Conservation (phyloP, 1,140 invertebrate species). For the Pseudobourletiella spinata region DNA sequence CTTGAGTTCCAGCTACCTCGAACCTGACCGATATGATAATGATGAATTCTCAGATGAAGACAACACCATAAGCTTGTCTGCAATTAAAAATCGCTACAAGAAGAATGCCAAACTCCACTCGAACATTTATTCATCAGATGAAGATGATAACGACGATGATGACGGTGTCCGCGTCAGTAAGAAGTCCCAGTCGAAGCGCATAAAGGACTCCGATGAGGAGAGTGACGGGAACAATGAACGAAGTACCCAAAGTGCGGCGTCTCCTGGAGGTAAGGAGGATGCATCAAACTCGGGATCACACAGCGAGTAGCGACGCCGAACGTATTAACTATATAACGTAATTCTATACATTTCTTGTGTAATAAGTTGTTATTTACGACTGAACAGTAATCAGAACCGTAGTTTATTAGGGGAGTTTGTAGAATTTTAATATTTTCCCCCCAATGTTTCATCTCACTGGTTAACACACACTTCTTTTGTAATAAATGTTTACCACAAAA, state of each 20-base stretch:
- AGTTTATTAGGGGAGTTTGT: no score
- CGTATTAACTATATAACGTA: no score
- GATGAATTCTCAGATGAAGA: slow-evolving; percentile 68
- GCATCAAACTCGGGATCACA: neutral
- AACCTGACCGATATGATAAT: slow-evolving; percentile 50
- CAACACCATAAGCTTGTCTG: slow-evolving; percentile 78
- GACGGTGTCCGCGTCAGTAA: slow-evolving; percentile 38
- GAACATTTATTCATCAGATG: slow-evolving; percentile 80
- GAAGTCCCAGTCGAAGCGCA: slow-evolving; percentile 44
- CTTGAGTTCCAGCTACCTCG: slow-evolving; percentile 53
- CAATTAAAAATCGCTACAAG: slow-evolving; percentile 93
- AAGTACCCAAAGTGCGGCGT: slow-evolving; percentile 18
- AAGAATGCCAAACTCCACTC: slow-evolving; percentile 47
- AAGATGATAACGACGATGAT: slow-evolving; percentile 55
- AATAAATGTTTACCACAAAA: no score
- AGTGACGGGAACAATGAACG: no score
- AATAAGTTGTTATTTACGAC: no score
- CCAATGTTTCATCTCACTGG: no score
- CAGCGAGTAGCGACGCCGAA: no score
- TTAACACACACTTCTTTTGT: no score
- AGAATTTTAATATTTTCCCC: no score
- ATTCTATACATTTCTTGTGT: no score
- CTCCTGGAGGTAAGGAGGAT: neutral
- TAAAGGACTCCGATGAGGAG: slow-evolving; percentile 59
- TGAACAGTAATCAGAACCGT: no score